These are phyloP conservation scores for Athalia rosae DNA, from an alignment of 2,888 invertebrate genomes.

Conservation along the genomic window DNA sequence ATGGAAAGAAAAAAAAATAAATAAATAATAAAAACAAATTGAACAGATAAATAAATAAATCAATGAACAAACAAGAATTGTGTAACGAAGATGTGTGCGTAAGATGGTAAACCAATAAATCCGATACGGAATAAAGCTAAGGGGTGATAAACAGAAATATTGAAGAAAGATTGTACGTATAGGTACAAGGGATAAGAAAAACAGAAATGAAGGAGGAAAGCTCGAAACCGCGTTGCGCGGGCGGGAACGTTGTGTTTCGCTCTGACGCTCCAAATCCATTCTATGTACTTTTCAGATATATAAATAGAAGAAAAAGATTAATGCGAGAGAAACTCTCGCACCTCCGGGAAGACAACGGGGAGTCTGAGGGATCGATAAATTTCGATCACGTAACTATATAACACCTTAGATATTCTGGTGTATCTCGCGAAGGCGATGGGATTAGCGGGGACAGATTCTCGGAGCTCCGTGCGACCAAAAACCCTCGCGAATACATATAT, in stretches of 20 bases:
- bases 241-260: not conserved
- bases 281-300: constrained; percentile 42
- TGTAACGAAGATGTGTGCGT: constrained; percentile 41
- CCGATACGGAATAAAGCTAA: not conserved
- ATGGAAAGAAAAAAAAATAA: constrained; percentile 21
- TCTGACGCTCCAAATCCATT: constrained; percentile 2
- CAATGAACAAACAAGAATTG: constrained; percentile 16
- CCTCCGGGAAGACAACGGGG: not conserved
- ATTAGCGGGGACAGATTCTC: constrained; percentile 5
- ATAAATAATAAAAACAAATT: constrained; percentile 16
- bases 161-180: not conserved
- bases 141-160: constrained; percentile 14
- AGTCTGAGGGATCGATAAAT: constrained; percentile 27
- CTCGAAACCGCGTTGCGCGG: constrained; percentile 4
- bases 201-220: not conserved
- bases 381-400: constrained; percentile 5
- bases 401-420: too few relatives aligned
- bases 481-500: not conserved
- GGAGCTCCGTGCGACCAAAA: constrained; percentile 24
- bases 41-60: constrained; percentile 25
- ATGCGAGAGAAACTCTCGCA: constrained; percentile 20
- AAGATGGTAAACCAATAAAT: not conserved
- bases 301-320: constrained; percentile 30
- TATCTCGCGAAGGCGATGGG: constrained; percentile 8
- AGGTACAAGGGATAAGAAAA: not conserved